phyloP scores from a whole-genome alignment of 2,113 vertebrate species.

The Bujurquina vittata region DNA sequence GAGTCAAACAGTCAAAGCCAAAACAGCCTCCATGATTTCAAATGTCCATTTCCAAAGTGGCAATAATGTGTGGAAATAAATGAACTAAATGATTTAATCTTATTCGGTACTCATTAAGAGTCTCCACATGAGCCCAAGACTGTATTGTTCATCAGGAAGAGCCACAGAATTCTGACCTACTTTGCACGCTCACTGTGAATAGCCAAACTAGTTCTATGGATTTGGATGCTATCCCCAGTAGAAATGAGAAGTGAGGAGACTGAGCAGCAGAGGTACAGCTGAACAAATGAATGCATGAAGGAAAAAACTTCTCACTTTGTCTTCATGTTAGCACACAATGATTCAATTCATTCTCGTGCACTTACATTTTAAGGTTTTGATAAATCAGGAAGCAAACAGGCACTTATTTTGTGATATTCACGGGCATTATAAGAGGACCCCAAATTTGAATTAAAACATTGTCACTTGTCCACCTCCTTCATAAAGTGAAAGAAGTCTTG shows the following conservation, averaged over 20 bases:
- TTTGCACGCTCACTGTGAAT: constrained; percentile 26
- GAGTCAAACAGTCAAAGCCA: not conserved
- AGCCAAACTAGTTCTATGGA: constrained; percentile 12
- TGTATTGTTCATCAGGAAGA: constrained; percentile 12
- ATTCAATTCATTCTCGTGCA: not conserved
- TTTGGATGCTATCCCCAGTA: constrained; percentile 12
- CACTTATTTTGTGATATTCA: not conserved
- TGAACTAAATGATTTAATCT: not conserved
- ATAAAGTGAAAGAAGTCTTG: not conserved
- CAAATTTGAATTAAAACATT: not conserved
- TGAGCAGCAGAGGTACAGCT: not conserved
- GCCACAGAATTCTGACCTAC: not conserved
- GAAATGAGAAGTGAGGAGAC: constrained; percentile 1
- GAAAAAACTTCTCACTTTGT: not conserved
- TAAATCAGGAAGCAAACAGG: not conserved
- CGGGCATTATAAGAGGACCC: not conserved
- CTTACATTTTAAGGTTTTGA: not conserved
- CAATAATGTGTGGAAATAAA: not conserved
- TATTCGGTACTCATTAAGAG: constrained; percentile 8
- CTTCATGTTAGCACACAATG: not conserved
- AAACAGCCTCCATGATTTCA: not conserved
- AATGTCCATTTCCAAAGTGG: not conserved
- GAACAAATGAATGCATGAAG: not conserved
- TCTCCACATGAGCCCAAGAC: constrained; percentile 21
- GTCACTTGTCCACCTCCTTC: not conserved